Percentiles rank a stretch among this genome's conserved stretches.
These are phyloP conservation scores for Phymorhynchus buccinoides DNA, from an alignment of 1,140 invertebrate genomes.

Conservation along the genomic window DNA sequence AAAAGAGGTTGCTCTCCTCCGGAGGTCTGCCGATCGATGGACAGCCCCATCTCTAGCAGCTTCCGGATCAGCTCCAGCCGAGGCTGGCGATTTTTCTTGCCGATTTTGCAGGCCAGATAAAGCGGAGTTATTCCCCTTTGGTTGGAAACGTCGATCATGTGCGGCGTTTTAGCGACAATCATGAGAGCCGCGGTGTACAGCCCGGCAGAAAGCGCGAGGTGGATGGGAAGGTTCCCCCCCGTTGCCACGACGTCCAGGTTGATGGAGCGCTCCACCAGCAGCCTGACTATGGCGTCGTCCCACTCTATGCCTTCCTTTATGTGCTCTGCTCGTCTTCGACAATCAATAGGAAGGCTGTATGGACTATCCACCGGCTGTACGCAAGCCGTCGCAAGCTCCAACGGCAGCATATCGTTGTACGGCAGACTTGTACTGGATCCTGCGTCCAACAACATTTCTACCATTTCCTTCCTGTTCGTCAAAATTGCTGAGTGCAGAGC, in stretches of 20 bases:
- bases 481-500: slow-evolving; percentile 12
- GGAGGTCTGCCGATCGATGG: neutral
- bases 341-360: neutral
- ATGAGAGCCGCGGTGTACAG: neutral
- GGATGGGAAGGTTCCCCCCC: neutral
- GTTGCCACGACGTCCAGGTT: neutral
- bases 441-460: slow-evolving; percentile 8
- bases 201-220: neutral
- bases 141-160: neutral
- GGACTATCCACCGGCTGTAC: neutral
- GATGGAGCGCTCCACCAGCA: neutral
- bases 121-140: neutral
- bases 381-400: neutral
- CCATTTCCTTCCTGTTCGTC: neutral
- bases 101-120: slow-evolving; percentile 6
- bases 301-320: neutral
- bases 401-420: neutral
- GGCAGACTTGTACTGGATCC: neutral
- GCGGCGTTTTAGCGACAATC: neutral
- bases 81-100: neutral
- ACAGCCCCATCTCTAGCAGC: neutral
- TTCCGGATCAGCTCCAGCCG: neutral
- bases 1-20: neutral
- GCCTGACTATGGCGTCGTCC: neutral
- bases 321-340: neutral